phyloP scores from a whole-genome alignment of 2,888 invertebrate species.

The Drosophila testacea region DNA sequence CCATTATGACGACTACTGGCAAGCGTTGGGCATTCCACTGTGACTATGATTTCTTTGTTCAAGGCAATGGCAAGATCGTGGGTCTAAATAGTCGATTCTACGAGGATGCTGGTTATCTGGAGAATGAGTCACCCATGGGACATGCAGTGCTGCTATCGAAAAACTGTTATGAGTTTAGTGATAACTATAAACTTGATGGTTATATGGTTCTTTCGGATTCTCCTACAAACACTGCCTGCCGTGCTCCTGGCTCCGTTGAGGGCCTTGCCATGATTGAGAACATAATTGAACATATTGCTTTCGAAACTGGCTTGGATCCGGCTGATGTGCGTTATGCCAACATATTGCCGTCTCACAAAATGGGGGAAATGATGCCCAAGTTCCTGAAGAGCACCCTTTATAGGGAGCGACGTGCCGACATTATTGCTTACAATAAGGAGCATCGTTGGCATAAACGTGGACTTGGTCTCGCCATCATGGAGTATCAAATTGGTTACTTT shows the following conservation, averaged over 20 bases:
- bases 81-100: slow-evolving; percentile 87
- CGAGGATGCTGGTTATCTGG: slow-evolving; percentile 86
- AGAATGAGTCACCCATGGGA: slow-evolving; percentile 85
- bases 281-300: slow-evolving; percentile 89
- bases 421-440: slow-evolving; percentile 88
- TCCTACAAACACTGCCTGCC: slow-evolving; percentile 89
- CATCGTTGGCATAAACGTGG: slow-evolving; percentile 94
- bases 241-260: slow-evolving; percentile 88
- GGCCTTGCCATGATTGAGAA: slow-evolving; percentile 87
- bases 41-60: slow-evolving; percentile 89
- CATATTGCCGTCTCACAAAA: slow-evolving; percentile 82
- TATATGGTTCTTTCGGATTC: slow-evolving; percentile 89
- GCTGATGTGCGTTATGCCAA: slow-evolving; percentile 87
- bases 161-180: slow-evolving; percentile 82
- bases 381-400: slow-evolving; percentile 87
- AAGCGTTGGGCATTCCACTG: slow-evolving; percentile 88
- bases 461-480: slow-evolving; percentile 89
- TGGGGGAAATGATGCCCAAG: slow-evolving; percentile 86
- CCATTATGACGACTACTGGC: slow-evolving; percentile 90
- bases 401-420: slow-evolving; percentile 86
- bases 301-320: slow-evolving; percentile 87
- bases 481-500: slow-evolving; percentile 87
- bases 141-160: too few relatives aligned
- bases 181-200: slow-evolving; percentile 89
- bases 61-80: slow-evolving; percentile 88